Evolutionary conservation across 37 sponge, comb jelly and placozoan genomes (phyloP).

Genomic region (Cladorhizidae sp.): DNA sequence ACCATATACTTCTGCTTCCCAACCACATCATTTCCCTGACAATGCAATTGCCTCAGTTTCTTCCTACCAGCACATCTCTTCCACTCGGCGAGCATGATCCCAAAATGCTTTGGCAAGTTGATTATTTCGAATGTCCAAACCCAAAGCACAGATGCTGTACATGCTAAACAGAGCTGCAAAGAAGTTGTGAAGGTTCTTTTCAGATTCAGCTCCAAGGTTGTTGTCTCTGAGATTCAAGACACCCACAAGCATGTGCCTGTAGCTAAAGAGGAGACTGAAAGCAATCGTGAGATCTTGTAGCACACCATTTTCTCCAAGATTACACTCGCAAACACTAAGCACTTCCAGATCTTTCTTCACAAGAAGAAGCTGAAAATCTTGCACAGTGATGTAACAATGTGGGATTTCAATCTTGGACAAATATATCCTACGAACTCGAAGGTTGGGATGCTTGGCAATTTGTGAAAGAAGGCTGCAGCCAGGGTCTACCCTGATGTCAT

Average conservation of each 20-base stretch:
- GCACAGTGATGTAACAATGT: not conserved
- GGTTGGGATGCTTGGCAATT: constrained; percentile 15
- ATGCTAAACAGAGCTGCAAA: constrained; percentile 7
- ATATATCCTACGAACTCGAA: constrained; percentile 1
- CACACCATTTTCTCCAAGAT: constrained; percentile 17
- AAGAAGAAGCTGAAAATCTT: constrained; percentile 16
- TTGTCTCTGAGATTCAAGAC: not conserved
- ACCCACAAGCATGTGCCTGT: not conserved
- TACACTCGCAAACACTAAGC: constrained; percentile 1
- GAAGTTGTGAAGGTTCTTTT: not conserved
- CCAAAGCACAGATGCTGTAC: not conserved
- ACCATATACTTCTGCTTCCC: not conserved
- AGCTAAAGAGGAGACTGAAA: constrained; percentile 13
- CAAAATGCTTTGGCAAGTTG: constrained; percentile 5
- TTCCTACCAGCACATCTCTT: constrained; percentile 6
- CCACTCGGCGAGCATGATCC: constrained; percentile 5
- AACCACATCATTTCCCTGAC: constrained; percentile 1
- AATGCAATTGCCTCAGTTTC: constrained; percentile 22
- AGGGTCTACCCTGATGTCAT: constrained; percentile 2
- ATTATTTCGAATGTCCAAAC: constrained; percentile 8
- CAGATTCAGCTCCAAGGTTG: constrained; percentile 4
- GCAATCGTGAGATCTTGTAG: constrained; percentile 6
- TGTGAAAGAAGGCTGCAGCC: not conserved
- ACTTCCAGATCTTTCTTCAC: not conserved
- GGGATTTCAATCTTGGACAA: constrained; percentile 12